Conservation (phyloP, 2,888 invertebrate genomes). For the Phalera bucephala region DNA sequence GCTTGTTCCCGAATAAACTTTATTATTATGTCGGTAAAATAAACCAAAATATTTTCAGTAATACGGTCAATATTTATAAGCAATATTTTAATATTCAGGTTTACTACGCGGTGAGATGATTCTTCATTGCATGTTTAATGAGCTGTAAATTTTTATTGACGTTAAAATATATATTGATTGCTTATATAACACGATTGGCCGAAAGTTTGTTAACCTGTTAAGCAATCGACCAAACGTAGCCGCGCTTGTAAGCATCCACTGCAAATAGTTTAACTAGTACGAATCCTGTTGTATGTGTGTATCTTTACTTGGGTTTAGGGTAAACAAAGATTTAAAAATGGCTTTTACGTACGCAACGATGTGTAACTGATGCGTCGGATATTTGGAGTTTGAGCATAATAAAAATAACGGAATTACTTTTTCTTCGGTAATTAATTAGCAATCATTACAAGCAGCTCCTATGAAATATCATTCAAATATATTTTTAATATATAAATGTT, state of each 20-base stretch:
- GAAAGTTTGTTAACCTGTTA: constrained; percentile 25
- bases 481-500: no score
- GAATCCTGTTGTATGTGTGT: no score
- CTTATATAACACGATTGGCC: constrained; percentile 23
- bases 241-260: not conserved
- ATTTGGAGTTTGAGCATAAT: no score
- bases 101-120: constrained; percentile 39
- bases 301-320: not conserved
- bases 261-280: not conserved
- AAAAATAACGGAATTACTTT: no score
- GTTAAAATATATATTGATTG: constrained; percentile 24
- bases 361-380: no score
- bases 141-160: constrained; percentile 22
- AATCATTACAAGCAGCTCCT: no score
- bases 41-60: constrained; percentile 48
- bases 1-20: constrained; percentile 48
- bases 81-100: constrained; percentile 53
- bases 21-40: constrained; percentile 52
- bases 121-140: constrained; percentile 25
- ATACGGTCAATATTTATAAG: constrained; percentile 40
- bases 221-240: constrained; percentile 21
- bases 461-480: no score
- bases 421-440: no score
- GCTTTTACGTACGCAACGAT: not conserved
- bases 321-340: constrained; percentile 1